Percentiles rank a stretch among this genome's conserved stretches.
phyloP scores from a whole-genome alignment of 2,797 vertebrate species.

The Selene dorsalis region DNA sequence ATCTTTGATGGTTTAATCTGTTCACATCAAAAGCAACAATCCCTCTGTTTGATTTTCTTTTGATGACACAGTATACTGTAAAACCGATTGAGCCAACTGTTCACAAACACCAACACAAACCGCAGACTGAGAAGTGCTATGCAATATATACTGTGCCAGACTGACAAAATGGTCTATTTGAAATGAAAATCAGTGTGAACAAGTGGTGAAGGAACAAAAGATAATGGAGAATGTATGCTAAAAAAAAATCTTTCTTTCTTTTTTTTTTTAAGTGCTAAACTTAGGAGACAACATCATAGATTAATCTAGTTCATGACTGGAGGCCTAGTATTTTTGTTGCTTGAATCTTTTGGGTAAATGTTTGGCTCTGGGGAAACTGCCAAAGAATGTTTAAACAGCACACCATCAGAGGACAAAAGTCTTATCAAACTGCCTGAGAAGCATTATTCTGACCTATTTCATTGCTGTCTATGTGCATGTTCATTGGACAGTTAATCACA shows the following conservation, averaged over 20 bases:
- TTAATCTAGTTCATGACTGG: constrained; percentile 31
- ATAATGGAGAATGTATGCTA: background rate
- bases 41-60: constrained; percentile 82
- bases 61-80: constrained; percentile 73
- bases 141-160: too few relatives aligned
- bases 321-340: constrained; percentile 39
- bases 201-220: background rate
- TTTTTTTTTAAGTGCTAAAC: constrained; percentile 2
- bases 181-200: constrained; percentile 6
- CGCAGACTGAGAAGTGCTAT: constrained; percentile 21
- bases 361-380: constrained; percentile 59
- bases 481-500: constrained; percentile 79
- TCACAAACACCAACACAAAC: constrained; percentile 62
- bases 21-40: constrained; percentile 84
- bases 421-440: constrained; percentile 74
- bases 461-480: constrained; percentile 69
- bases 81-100: constrained; percentile 68
- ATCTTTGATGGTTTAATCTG: constrained; percentile 86
- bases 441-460: constrained; percentile 76
- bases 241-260: background rate
- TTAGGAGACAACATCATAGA: constrained; percentile 2
- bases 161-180: background rate
- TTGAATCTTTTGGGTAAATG: constrained; percentile 67
- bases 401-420: constrained; percentile 70
- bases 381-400: constrained; percentile 60